phyloP scores from a whole-genome alignment of 1,140 invertebrate genomes.

The Leptonema lineaticorne region DNA sequence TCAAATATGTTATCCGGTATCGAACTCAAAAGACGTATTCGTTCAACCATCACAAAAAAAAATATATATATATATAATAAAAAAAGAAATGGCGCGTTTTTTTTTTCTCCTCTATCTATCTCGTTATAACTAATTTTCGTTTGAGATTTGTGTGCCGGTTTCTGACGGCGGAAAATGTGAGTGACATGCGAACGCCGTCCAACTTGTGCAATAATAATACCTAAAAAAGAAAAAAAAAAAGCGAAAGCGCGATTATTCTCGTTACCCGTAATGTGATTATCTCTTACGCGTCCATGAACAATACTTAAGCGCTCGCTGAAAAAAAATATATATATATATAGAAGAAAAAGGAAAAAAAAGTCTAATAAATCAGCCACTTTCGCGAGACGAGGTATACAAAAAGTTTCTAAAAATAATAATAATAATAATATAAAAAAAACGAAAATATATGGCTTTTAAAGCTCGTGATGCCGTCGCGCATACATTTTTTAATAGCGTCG shows the following conservation, averaged over 20 bases:
- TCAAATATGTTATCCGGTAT: no score
- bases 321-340: neutral
- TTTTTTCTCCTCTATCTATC: no score
- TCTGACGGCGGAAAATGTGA: neutral
- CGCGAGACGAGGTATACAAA: neutral
- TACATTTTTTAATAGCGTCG: neutral
- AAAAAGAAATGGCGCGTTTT: no score
- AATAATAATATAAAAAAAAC: no score
- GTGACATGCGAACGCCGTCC: neutral
- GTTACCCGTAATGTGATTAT: slow-evolving; percentile 12
- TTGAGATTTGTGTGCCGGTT: no score
- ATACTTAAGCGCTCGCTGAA: neutral
- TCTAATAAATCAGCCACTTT: slow-evolving; percentile 13
- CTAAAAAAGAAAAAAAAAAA: neutral
- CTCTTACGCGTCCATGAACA: slow-evolving; percentile 9
- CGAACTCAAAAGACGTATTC: no score
- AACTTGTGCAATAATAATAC: neutral
- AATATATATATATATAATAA: no score
- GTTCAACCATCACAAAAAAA: no score
- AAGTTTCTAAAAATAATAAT: slow-evolving; percentile 9
- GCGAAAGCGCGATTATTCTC: neutral
- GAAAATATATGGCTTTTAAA: slow-evolving; percentile 12
- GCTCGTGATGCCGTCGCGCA: neutral
- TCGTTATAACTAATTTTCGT: no score
- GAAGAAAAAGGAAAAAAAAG: neutral